Evolutionary conservation across 2,888 invertebrate genomes (phyloP), one percentile per base, ranked within the genome.

Genomic region (Noctua pronuba): DNA sequence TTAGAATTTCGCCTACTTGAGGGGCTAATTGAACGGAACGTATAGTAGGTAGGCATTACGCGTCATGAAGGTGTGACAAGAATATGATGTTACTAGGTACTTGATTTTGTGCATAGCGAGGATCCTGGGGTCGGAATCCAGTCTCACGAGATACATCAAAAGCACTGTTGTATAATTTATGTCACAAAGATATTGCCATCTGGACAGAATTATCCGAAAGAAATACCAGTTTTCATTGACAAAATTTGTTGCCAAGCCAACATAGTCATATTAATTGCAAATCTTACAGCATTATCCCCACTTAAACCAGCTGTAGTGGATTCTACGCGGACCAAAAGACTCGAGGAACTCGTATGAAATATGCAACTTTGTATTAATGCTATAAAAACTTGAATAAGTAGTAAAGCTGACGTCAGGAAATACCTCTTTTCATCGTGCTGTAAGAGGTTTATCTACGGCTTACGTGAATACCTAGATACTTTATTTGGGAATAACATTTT

Each of bases 351-450:
- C 24, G 7, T 60, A 60, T 84, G 58, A 73, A 73, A 70, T 80
- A 72, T 75, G 85, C 82, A 72, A 85, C 64, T 75, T 65, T 75
- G 82, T 85, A 71, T 69, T 49, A 75, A 64, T 35, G 68, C 71
- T 68, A 81, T 85, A 85, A 85, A 80, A 75, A 65, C 58, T 81
- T 75, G 52, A 41, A 38, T 49, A 64, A 67, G 82, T 49, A 58
- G 67, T 80, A 71, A 85, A 85, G 31, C 44, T 80, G 64, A 68
- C 67, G 70, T 64, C 62, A 44, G 49, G 41, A 67, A 18, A 73
- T 83, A 55, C 62, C 38, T 60, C 31, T 49, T 75, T 55, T 75
- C 44, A 31, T 66, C 79, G 75, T 49, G 35, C 55, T 38, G 18
- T 52, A 62, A 49, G 62, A 67, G 38, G 70, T 70, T 84, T 81